A percentile compares a stretch with the other conserved stretches of the same genome.
These are phyloP conservation scores for Brachylomia viminalis DNA, from an alignment of 2,888 invertebrate species.

Conservation along the genomic window DNA sequence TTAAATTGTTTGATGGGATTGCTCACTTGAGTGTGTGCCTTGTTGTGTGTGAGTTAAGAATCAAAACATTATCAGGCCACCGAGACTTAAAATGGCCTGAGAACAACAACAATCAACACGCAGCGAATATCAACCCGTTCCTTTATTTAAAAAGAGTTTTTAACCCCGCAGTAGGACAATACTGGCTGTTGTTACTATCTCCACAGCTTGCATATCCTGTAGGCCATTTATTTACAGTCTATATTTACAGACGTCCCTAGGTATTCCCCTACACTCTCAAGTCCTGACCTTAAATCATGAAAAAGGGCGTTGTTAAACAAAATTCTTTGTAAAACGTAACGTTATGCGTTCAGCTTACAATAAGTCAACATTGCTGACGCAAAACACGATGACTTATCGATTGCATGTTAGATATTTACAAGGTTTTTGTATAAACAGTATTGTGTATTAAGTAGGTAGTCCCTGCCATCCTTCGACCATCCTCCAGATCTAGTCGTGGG, in stretches of 20 bases:
- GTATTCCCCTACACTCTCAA: not conserved
- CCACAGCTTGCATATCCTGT: not conserved
- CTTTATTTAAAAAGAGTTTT: not conserved
- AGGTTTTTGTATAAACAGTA: not conserved
- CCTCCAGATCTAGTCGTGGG: not conserved
- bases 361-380: constrained; percentile 33
- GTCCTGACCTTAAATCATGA: not conserved
- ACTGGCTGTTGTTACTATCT: not conserved
- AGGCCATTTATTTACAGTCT: not conserved
- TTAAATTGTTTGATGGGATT: not conserved
- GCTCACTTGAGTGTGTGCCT: not conserved
- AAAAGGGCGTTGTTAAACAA: not conserved
- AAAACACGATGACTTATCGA: constrained; percentile 47
- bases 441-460: not conserved
- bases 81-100: not conserved
- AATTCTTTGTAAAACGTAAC: constrained; percentile 9
- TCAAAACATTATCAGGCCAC: not conserved
- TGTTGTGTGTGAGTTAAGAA: not conserved
- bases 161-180: not conserved
- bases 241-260: not conserved
- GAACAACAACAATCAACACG: not conserved
- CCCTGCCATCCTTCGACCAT: not conserved
- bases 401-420: constrained; percentile 6
- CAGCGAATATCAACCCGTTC: not conserved
- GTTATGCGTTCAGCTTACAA: constrained; percentile 8